phyloP scores from a whole-genome alignment of 2,797 vertebrate species.

The Protonibea diacanthus region DNA sequence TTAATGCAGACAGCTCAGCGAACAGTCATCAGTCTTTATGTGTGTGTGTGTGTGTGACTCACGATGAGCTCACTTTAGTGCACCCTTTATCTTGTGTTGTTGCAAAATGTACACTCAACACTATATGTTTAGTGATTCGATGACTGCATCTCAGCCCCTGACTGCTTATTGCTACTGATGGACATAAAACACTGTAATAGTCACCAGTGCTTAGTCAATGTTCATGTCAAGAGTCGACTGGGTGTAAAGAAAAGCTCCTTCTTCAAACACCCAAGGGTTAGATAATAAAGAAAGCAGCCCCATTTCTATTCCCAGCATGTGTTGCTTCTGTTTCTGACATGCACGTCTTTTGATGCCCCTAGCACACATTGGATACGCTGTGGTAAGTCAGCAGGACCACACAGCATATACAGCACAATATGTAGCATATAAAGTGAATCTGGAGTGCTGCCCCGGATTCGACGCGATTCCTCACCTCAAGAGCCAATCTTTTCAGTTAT shows the following conservation, averaged over 20 bases:
- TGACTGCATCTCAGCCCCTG: constrained; percentile 16
- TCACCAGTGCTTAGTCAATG: constrained; percentile 18
- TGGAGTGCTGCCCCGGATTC: constrained; percentile 32
- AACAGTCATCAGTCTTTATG: constrained; percentile 35
- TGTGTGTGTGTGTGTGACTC: constrained; percentile 15
- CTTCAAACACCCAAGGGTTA: constrained; percentile 14
- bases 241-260: constrained; percentile 31
- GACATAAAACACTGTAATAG: constrained; percentile 33
- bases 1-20: constrained; percentile 27
- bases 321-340: not conserved
- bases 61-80: constrained; percentile 26
- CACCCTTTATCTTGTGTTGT: constrained; percentile 28
- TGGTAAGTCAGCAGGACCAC: constrained; percentile 15
- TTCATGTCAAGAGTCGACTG: constrained; percentile 25
- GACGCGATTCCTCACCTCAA: constrained; percentile 13
- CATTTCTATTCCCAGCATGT: constrained; percentile 6
- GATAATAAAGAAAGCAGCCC: constrained; percentile 2
- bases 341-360: not conserved
- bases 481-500: constrained; percentile 14
- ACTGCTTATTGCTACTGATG: constrained; percentile 30
- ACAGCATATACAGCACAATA: constrained; percentile 9
- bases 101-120: constrained; percentile 16
- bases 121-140: constrained; percentile 47
- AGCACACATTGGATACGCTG: not conserved
- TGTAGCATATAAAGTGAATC: constrained; percentile 25